phyloP scores from a whole-genome alignment of 37 sponge, comb jelly and placozoan species.

The Eunapius fragilis region DNA sequence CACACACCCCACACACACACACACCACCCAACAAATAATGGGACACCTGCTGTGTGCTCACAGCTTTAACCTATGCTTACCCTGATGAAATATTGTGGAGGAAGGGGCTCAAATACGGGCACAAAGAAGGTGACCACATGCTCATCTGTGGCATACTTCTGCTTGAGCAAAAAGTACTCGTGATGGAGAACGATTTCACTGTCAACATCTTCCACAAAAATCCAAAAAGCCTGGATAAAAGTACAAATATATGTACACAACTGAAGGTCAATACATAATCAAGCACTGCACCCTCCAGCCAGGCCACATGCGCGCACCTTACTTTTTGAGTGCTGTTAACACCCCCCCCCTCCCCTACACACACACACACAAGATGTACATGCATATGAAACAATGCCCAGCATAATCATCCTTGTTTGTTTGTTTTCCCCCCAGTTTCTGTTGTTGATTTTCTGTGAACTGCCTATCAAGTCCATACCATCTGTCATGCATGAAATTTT shows the following conservation, averaged over 20 bases:
- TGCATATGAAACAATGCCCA: too few relatives aligned
- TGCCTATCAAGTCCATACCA: too few relatives aligned
- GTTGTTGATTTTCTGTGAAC: too few relatives aligned
- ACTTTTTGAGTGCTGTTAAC: too few relatives aligned
- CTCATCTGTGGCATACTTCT: slow-evolving; percentile 88
- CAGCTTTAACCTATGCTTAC: background rate
- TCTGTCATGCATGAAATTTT: too few relatives aligned
- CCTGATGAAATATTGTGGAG: slow-evolving; percentile 98
- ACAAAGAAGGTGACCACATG: slow-evolving; percentile 96
- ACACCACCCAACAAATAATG: background rate
- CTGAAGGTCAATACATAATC: too few relatives aligned
- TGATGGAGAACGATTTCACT: slow-evolving; percentile 92
- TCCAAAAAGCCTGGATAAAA: slow-evolving; percentile 88
- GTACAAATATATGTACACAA: background rate
- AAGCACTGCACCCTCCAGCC: background rate
- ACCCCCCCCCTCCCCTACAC: too few relatives aligned
- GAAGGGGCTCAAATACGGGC: slow-evolving; percentile 98
- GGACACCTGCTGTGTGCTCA: too few relatives aligned
- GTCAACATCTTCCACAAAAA: slow-evolving; percentile 98
- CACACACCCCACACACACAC: background rate
- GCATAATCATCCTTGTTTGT: too few relatives aligned
- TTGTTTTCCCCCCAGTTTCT: too few relatives aligned
- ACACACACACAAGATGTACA: too few relatives aligned
- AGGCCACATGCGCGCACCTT: too few relatives aligned
- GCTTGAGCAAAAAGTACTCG: slow-evolving; percentile 98